Conservation (phyloP, 2,888 invertebrate species). For the Augiades crinisus region DNA sequence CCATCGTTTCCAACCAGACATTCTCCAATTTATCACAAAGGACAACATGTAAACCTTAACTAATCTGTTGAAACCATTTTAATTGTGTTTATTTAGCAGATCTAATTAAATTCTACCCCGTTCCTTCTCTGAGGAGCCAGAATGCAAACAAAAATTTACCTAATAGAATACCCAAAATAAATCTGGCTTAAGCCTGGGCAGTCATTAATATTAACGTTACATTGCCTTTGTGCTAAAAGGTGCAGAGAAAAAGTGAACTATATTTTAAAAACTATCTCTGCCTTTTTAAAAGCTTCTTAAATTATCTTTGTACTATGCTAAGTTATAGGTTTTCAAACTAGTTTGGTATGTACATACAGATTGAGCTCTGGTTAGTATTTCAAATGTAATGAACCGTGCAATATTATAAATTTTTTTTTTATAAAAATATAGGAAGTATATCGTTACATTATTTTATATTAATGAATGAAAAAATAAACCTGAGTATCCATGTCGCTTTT, state of each 20-base stretch:
- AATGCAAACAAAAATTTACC: slow-evolving; percentile 23
- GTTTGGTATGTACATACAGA: too few species aligned
- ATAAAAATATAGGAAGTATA: too few species aligned
- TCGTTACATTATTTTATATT: too few species aligned
- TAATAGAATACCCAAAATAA: slow-evolving; percentile 20
- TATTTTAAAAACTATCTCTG: neutral
- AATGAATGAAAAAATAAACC: too few species aligned
- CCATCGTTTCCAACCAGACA: too few species aligned
- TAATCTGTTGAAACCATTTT: slow-evolving; percentile 22
- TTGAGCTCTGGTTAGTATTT: too few species aligned
- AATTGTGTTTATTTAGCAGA: slow-evolving; percentile 20
- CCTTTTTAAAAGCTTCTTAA: too few species aligned
- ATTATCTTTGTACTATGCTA: too few species aligned
- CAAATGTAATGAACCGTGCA: too few species aligned
- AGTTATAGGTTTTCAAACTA: too few species aligned
- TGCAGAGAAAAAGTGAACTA: neutral
- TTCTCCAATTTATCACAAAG: neutral
- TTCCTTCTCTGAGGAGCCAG: slow-evolving; percentile 13
- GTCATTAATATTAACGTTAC: slow-evolving; percentile 14
- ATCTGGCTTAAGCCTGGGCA: slow-evolving; percentile 18
- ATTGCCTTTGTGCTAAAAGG: slow-evolving; percentile 11
- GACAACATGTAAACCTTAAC: slow-evolving; percentile 10
- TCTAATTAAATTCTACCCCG: slow-evolving; percentile 24
- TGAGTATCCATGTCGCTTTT: slow-evolving; percentile 5
- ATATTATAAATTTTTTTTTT: too few species aligned